Evolutionary conservation across 2,113 vertebrate genomes (phyloP), one percentile per base, ranked within the genome.

Genomic region (Trematocara stigmaticum): DNA sequence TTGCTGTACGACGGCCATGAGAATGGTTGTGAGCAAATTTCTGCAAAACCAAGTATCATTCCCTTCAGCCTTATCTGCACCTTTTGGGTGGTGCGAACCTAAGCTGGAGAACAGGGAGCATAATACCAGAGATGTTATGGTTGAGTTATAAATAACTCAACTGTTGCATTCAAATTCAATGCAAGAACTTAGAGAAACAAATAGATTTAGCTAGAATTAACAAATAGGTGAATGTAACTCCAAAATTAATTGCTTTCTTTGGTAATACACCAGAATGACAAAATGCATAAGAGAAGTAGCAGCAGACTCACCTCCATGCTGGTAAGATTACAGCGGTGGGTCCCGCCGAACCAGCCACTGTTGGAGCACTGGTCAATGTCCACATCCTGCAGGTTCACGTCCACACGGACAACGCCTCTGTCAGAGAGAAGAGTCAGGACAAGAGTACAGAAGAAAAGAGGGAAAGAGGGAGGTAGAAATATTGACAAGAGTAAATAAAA

Each of bases 361-460:
- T 89, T 97, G 6, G 98, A 98, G 84, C 98, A 99, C 86, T 99
- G 98, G 96, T 99, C 97, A 87, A 99, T 99, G 95, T 99, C 98
- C 94, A 98, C 97, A 80, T 98, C 97, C 96, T 99, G 98, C 86
- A 99, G 96, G 92, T 98, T 98, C 87, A 99, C 97, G 82, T 99
- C 98, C 2, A 99, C 97, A 84, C 97, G 98, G 79, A 99, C 96
- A 47, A 98, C 97, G 11, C 98, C 98, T 94, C 98, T 99, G 89
- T 29, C 9, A 49, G n/a, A 71, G 6, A 86, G 38, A 79, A 29
- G 18, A 83, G 7, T n/a, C 20, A 47, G 61, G 11, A 5, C n/a
- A 66, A n/a, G 12, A 66, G 3, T 16, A 64, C 34, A 20, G n/a
- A 69, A 31, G 10, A 13, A 53, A 16, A 4, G 10, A 38, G 29